Base-by-base conservation (phyloP, 2,797 vertebrate genomes). In the Neomorphus geoffroyi region DNA sequence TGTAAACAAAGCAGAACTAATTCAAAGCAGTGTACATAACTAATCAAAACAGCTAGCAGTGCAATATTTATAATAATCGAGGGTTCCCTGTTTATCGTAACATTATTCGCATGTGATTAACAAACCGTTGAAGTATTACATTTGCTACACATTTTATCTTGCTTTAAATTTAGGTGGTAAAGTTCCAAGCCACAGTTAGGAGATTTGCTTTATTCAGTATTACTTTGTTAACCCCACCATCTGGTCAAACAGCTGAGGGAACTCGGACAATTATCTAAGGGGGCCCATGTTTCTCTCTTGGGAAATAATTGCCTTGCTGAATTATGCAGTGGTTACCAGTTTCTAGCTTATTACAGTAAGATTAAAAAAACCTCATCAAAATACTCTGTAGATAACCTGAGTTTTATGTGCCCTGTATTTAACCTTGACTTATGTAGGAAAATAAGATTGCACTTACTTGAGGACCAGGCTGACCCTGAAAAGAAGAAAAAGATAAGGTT, bases 381-480 rank as follows among this genome's bases (percentile, higher is more conserved):
- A 81, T 8, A 82, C 24, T 9, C n/a, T 37, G 51, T 26, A 93
- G 56, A 88, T 45, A 96, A 81, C 11, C 23, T 58, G 50, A 58
- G 57, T 32, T 78, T 22, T 30, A 43, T n/a, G 26, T 35, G 33
- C 56, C 27, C 8, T 60, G 16, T 58, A 46, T 64, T 33, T 86
- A 72, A 26, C 46, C 45, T 45, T 51, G 84, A 91, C 16, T 83
- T 85, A 67, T 65, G 66, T 41, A 85, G 84, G 65, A 95, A 90
- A 90, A 37, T 26, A 66, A 93, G 60, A 82, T 81, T 15, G 73
- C 80, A 97, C 98, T 98, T 98, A 98, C 98, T 97, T 98, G 98
- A 92, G 97, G 97, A 97, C 98, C 98, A 50, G 97, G 97, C 48
- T 98, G 98, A 97, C 98, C 98, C 98, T 98, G 93, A 85, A 98